Percentiles rank a stretch among this genome's conserved stretches.
Evolutionary conservation across 2,888 invertebrate species (phyloP).

Genomic region (Julus scandinavius): DNA sequence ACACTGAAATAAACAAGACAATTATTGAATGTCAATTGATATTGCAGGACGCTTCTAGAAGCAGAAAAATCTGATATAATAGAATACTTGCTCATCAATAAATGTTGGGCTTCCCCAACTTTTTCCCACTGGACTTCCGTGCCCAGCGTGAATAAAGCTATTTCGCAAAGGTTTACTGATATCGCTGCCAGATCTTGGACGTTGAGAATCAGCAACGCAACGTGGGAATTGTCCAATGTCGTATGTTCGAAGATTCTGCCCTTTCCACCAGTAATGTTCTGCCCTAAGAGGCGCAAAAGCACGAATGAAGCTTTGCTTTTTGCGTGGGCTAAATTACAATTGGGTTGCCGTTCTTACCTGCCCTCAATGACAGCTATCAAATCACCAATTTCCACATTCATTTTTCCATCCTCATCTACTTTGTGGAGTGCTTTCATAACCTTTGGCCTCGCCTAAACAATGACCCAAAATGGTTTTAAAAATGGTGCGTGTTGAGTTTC

Average conservation of each 20-base stretch:
- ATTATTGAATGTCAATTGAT: not conserved
- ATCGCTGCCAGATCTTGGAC: slow-evolving; percentile 76
- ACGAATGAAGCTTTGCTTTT: not conserved
- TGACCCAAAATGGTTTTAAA: slow-evolving; percentile 45
- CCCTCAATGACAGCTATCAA: slow-evolving; percentile 89
- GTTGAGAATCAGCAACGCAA: slow-evolving; percentile 76
- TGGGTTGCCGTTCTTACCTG: slow-evolving; percentile 60
- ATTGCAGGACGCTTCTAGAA: not conserved
- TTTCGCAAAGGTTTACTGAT: slow-evolving; percentile 83
- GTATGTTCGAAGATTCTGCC: slow-evolving; percentile 90
- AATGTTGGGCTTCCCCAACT: slow-evolving; percentile 85
- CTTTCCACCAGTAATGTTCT: slow-evolving; percentile 94
- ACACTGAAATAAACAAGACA: slow-evolving; percentile 66
- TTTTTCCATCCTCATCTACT: slow-evolving; percentile 79
- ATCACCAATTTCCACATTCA: slow-evolving; percentile 83
- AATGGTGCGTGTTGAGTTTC: not conserved
- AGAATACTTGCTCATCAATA: slow-evolving; percentile 74
- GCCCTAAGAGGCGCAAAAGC: slow-evolving; percentile 67
- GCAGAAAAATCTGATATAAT: slow-evolving; percentile 7
- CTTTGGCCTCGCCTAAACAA: slow-evolving; percentile 71
- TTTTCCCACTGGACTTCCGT: slow-evolving; percentile 74
- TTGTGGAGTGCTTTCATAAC: slow-evolving; percentile 75
- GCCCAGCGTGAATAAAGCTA: slow-evolving; percentile 83
- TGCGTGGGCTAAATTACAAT: not conserved
- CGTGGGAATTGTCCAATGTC: slow-evolving; percentile 91